Evolutionary conservation across 2,888 invertebrate species (phyloP), one percentile per base, ranked within the genome.

Genomic region (Drosophila cyrtoloma): DNA sequence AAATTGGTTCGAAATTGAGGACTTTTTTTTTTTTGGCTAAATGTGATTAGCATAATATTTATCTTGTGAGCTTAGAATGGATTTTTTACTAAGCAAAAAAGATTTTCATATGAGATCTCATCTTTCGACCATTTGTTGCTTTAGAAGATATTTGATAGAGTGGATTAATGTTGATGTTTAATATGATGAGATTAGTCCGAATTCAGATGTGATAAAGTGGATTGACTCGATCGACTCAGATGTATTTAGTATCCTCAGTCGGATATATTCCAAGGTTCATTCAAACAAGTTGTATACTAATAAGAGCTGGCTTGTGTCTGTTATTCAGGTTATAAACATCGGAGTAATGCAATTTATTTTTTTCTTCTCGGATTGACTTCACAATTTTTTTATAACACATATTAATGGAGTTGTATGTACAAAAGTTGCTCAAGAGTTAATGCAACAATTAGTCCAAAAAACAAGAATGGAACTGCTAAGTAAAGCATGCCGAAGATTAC

Each of bases 381-480:
- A 42, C 10, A 42, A 0, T n/a, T 42, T 42, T n/a, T 10, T n/a
- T 5, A 12, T n/a, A 47, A 4, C 4, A 33, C 33, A 22, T 22
- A 6, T 22, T 47, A 7, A 7, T 47, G 47, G 22, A 47, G 9
- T 26, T 26, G 1, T 4, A 14, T 14, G 14, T 26, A 5, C 7
- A 26, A 47, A 4, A 26, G 26, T 26, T 47, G 47, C 26, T 47
- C 9, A 26, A 37, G 19, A 37, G 19, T 71, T 22, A 78, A 72
- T 69, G 30, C 57, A 72, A 63, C 51, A 63, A 71, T 78, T 68
- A 64, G 28, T 12, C 52, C 3, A 26, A 50, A 61, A 9, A 16
- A 28, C 26, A 5, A 3, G 10, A 19, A 47, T 16, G 22, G 1
- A 47, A 0, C 7, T 4, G 47, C 47, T 26, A 4, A 16, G 2